Evolutionary conservation across 2,797 vertebrate species (phyloP), one percentile per base, ranked within the genome.

Genomic region (Chiloscyllium punctatum): DNA sequence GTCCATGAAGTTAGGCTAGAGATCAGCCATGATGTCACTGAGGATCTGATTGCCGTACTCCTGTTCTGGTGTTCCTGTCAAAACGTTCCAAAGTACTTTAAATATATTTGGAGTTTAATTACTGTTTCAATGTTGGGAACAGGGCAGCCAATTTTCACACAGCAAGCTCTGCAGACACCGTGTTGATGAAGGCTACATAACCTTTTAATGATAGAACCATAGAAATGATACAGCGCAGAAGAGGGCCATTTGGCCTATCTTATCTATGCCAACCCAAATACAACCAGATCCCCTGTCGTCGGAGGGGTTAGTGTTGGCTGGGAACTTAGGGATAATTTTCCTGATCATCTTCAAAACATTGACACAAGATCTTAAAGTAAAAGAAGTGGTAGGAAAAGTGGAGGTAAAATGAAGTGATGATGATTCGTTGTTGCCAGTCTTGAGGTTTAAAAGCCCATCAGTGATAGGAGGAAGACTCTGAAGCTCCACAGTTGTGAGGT

Each of bases 401-500:
- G 18, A 4, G 37, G 79, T 42, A 4, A 82, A 84, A 42, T 84
- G n/a, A 82, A 82, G n/a, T 37, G 82, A 16, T 18, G 18, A 42
- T 84, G 18, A 84, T 84, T 42, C 16, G 5, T 18, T 84, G 18
- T 42, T 84, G 37, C 18, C 79, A 84, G 42, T 48, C 82, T 84
- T 48, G 82, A 25, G 15, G 21, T 25, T 84, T 48, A 48, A 84
- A 84, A 48, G 42, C 23, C 48, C 9, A 25, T 62, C 13, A 5
- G n/a, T 66, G 53, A 3, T 92, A 11, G 62, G 9, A 68, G 62
- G 62, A 68, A 37, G 90, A 68, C 62, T 92, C 33, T 68, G 57
- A 57, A 91, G 88, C 62, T 91, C 53, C 88, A 91, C 53, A 91
- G 88, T 68, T 37, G 62, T 37, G 62, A 92, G 62, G 82, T 48